These are phyloP conservation scores for Cynocephalus volans DNA, from an alignment of 2,113 vertebrate genomes.

Conservation along the genomic window DNA sequence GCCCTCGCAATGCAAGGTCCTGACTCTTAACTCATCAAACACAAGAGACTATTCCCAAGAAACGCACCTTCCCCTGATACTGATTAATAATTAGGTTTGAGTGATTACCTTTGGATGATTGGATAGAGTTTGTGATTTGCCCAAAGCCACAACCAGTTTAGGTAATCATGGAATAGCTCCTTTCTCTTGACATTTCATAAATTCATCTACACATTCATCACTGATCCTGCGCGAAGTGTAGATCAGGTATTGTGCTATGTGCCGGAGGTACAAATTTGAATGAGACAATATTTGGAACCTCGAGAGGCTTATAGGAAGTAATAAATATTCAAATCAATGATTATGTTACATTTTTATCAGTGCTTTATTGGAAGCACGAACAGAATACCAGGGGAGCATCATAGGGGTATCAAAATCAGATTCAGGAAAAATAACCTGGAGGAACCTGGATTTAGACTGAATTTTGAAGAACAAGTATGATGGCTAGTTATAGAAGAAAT, in stretches of 20 bases:
- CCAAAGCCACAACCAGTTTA: not conserved
- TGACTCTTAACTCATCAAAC: not conserved
- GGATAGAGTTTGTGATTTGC: not conserved
- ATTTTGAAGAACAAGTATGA: conserved; percentile 8
- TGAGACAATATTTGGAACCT: not conserved
- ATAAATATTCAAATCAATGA: conserved; percentile 29
- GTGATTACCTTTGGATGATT: not conserved
- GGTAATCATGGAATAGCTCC: not conserved
- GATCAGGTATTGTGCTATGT: not conserved
- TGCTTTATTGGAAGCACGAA: not conserved
- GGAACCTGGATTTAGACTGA: not conserved
- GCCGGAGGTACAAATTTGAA: not conserved
- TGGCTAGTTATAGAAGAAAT: not conserved
- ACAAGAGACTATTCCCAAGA: not conserved
- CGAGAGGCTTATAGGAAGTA: not conserved
- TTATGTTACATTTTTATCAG: not conserved
- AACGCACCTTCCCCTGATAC: not conserved
- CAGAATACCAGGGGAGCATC: not conserved
- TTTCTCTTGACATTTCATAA: not conserved
- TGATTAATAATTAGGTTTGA: not conserved
- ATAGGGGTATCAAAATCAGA: not conserved
- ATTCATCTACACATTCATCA: not conserved
- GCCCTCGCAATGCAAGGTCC: not conserved
- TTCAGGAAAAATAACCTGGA: not conserved
- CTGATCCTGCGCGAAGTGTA: not conserved